phyloP scores from a whole-genome alignment of 1,140 invertebrate species.

The Tribolium madens region DNA sequence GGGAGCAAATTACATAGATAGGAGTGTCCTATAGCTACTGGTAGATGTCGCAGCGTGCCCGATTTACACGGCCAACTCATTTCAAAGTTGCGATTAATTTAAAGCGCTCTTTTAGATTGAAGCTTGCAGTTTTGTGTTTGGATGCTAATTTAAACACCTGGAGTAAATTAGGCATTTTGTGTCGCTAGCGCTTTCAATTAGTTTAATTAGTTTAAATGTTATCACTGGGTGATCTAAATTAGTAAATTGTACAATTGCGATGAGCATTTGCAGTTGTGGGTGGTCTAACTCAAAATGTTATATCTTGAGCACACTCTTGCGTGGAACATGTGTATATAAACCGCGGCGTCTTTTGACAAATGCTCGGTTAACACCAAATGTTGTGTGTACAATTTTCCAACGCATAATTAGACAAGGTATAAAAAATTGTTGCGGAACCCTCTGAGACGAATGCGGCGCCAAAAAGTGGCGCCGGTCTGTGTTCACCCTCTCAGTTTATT shows the following conservation, averaged over 20 bases:
- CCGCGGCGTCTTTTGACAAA: slow-evolving; percentile 36
- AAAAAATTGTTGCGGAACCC: slow-evolving; percentile 34
- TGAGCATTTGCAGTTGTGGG: slow-evolving; percentile 37
- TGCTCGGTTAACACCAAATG: slow-evolving; percentile 45
- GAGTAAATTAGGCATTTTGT: background rate
- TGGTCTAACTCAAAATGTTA: slow-evolving; percentile 29
- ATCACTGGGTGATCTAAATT: slow-evolving; percentile 21
- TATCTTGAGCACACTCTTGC: slow-evolving; percentile 32
- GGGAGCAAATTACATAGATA: too few species aligned
- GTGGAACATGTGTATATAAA: slow-evolving; percentile 6
- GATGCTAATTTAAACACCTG: background rate
- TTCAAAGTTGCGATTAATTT: too few species aligned
- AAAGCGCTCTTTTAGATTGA: too few species aligned
- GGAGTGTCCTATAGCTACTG: too few species aligned
- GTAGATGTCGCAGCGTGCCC: too few species aligned
- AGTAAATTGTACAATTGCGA: slow-evolving; percentile 27
- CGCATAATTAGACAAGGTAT: slow-evolving; percentile 32
- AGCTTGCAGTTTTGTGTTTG: too few species aligned
- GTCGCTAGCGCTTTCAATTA: background rate
- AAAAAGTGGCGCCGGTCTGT: slow-evolving; percentile 26
- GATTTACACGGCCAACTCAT: too few species aligned
- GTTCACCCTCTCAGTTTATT: slow-evolving; percentile 1
- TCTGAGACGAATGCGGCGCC: slow-evolving; percentile 21
- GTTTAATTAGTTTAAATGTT: slow-evolving; percentile 9
- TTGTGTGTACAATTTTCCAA: slow-evolving; percentile 39